Percentiles rank a stretch among this genome's conserved stretches.
phyloP scores from a whole-genome alignment of 2,113 vertebrate genomes.

The Dicerorhinus sumatrensis region DNA sequence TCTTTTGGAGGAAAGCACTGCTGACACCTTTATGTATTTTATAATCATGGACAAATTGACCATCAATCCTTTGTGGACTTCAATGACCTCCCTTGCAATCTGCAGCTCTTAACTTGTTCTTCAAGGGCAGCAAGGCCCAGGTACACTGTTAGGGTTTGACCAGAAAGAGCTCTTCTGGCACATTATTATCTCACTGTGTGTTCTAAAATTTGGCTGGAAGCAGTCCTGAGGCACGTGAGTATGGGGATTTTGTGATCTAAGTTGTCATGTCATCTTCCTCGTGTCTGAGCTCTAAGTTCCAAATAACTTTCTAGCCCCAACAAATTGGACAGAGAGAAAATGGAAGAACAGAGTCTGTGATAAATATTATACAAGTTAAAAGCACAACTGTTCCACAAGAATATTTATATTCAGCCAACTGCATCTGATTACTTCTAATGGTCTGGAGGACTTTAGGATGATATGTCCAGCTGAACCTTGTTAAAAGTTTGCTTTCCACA shows the following conservation, averaged over 20 bases:
- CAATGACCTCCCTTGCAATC: not conserved
- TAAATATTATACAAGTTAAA: not conserved
- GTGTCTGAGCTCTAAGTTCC: not conserved
- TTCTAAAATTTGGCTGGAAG: not conserved
- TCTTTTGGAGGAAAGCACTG: not conserved
- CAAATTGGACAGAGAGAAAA: not conserved
- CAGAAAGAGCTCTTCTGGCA: not conserved
- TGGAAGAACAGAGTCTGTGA: not conserved
- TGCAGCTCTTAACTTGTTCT: not conserved
- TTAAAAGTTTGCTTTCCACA: not conserved
- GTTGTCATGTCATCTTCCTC: not conserved
- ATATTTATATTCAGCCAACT: not conserved
- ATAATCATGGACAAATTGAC: not conserved
- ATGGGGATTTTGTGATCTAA: not conserved
- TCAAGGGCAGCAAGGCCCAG: not conserved
- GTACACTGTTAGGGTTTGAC: not conserved
- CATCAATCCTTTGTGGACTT: not conserved
- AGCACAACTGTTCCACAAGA: not conserved
- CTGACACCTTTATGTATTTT: not conserved
- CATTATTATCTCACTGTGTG: not conserved
- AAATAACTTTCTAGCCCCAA: not conserved
- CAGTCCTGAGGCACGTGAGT: not conserved
- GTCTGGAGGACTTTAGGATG: not conserved
- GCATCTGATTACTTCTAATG: not conserved
- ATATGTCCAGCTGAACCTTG: not conserved